A percentile compares a stretch with the other conserved stretches of the same genome.
Conservation (phyloP, 2,888 invertebrate genomes). For the Synergus gifuensis region DNA sequence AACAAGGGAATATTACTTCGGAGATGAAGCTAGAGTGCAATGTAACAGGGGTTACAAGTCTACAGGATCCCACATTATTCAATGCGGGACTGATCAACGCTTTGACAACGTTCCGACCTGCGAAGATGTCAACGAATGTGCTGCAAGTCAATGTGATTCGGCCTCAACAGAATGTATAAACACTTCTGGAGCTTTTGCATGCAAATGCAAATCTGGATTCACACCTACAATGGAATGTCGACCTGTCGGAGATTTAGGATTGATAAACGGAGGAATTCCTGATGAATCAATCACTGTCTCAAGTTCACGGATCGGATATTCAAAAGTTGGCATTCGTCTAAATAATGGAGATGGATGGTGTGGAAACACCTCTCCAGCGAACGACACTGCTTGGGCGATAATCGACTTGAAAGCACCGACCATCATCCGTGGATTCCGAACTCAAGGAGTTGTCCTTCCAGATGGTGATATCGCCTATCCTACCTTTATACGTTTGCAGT, state of each 20-base stretch:
- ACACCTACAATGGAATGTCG: slow-evolving; percentile 92
- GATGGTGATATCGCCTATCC: slow-evolving; percentile 93
- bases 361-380: slow-evolving; percentile 87
- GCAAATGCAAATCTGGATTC: slow-evolving; percentile 92
- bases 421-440: slow-evolving; percentile 92
- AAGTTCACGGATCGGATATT: slow-evolving; percentile 88
- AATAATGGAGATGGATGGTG: slow-evolving; percentile 94
- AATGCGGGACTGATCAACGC: slow-evolving; percentile 90
- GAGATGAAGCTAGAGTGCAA: slow-evolving; percentile 94
- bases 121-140: slow-evolving; percentile 95
- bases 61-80: slow-evolving; percentile 89
- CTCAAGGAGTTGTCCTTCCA: slow-evolving; percentile 90
- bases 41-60: slow-evolving; percentile 94
- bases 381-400: slow-evolving; percentile 93
- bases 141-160: slow-evolving; percentile 92
- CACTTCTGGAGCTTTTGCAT: slow-evolving; percentile 92
- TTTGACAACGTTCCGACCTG: slow-evolving; percentile 92
- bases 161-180: slow-evolving; percentile 95
- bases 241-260: slow-evolving; percentile 92
- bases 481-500: slow-evolving; percentile 91
- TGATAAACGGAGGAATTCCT: slow-evolving; percentile 93
- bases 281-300: slow-evolving; percentile 94
- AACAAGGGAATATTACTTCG: slow-evolving; percentile 87
- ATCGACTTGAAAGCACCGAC: slow-evolving; percentile 93
- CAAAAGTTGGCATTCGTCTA: slow-evolving; percentile 89